These are phyloP conservation scores for Acrobasis repandana DNA, from an alignment of 2,888 invertebrate genomes.

Conservation along the genomic window DNA sequence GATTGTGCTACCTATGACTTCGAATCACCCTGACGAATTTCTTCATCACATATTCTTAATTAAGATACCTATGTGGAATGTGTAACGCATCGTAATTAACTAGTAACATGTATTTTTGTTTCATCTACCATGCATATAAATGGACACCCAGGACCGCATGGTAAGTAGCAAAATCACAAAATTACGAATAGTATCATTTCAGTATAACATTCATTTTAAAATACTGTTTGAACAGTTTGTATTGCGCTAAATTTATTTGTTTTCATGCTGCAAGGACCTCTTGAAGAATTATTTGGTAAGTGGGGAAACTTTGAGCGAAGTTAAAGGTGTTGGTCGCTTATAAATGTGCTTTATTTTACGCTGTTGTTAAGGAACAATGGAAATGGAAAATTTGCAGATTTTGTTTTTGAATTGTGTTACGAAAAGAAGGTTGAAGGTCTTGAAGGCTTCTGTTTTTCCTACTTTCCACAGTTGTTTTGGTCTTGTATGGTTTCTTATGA, in stretches of 20 bases:
- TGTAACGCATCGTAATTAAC: too few species aligned
- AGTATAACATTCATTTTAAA: background rate
- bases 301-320: conserved; percentile 25
- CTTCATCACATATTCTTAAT: too few species aligned
- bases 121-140: conserved; percentile 39
- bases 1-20: too few species aligned
- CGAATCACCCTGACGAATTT: too few species aligned
- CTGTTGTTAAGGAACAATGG: conserved; percentile 2
- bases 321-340: conserved; percentile 5
- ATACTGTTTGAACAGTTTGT: conserved; percentile 21
- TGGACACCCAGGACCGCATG: conserved; percentile 63
- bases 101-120: conserved; percentile 36
- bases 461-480: background rate
- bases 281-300: conserved; percentile 67
- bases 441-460: background rate
- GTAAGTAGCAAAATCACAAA: conserved; percentile 52
- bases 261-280: conserved; percentile 76
- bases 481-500: background rate
- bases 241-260: conserved; percentile 36
- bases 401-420: background rate
- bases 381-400: conserved; percentile 1
- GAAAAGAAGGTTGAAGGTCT: background rate
- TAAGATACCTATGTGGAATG: too few species aligned
- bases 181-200: too few species aligned
- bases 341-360: conserved; percentile 6